Evolutionary conservation across 2,888 invertebrate species (phyloP).

Genomic region (Patella depressa): DNA sequence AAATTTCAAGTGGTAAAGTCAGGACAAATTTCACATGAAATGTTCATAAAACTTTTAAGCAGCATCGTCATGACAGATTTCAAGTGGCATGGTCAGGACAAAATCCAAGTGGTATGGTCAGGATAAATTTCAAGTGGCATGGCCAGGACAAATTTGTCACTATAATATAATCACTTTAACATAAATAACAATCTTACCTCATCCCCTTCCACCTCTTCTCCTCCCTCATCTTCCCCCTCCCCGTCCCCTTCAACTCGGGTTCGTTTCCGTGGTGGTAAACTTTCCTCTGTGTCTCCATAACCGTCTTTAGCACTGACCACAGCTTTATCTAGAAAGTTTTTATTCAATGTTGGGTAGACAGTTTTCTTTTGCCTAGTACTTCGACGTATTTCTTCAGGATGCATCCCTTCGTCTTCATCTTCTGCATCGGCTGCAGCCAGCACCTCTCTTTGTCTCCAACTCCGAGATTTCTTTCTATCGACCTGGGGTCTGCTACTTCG

Average conservation of each 20-base stretch:
- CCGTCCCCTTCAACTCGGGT: neutral
- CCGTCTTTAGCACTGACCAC: conserved; percentile 25
- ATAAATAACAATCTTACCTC: conserved; percentile 5
- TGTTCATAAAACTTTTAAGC: too few species aligned
- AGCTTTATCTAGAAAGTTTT: conserved; percentile 46
- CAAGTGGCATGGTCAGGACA: too few species aligned
- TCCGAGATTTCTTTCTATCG: conserved; percentile 8
- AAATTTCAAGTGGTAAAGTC: too few species aligned
- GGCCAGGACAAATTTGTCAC: too few species aligned
- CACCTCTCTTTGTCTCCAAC: conserved; percentile 2
- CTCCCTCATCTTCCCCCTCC: neutral
- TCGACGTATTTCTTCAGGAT: conserved; percentile 44
- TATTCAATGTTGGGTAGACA: conserved; percentile 60
- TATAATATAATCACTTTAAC: too few species aligned
- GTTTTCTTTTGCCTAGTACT: conserved; percentile 56
- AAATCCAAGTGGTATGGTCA: too few species aligned
- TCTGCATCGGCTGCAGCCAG: conserved; percentile 20
- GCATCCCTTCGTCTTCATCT: conserved; percentile 33
- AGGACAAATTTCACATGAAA: too few species aligned
- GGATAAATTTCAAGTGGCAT: too few species aligned
- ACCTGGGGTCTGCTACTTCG: conserved; percentile 2
- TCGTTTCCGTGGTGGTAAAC: neutral
- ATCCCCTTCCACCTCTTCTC: neutral
- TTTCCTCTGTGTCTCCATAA: conserved; percentile 31
- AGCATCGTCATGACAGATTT: too few species aligned